Base-by-base conservation (phyloP, 2,797 vertebrate species). In the Enteromius viviparus region DNA sequence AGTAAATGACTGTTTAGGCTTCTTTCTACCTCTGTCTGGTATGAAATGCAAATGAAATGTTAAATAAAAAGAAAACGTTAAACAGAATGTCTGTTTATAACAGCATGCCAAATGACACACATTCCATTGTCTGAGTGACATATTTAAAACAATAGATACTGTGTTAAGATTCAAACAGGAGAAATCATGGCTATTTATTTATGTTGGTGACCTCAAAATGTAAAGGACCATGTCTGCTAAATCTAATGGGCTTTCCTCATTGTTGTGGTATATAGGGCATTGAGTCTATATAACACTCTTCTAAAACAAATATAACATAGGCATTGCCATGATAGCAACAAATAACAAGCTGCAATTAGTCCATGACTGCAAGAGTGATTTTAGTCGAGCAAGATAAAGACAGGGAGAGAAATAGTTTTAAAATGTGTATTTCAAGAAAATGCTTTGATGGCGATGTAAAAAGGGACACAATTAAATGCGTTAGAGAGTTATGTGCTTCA, bases 261-360 rank as follows among this genome's bases (percentile, higher is more conserved):
- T 82, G 42, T 81, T 83, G 75, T 77, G 60, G 12, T 65, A 83
- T 86, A 74, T 80, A 69, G 65, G 66, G 1, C 29, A 75, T 19
- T 40, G 32, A 69, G 45, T 70, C 74, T 81, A 51, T 81, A 51
- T 49, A 71, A 81, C 76, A 53, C 14, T n/a, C 66, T 60, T 42
- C 60, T 70, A 70, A n/a, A 45, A 68, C 19, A 81, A 72, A 66
- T 9, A 45, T 34, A 10, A 32, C n/a, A 60, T 26, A 80, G 12
- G 15, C 29, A 55, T 78, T 49, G 37, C 72, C 32, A 53, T 55
- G 32, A 47, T 53, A 51, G 45, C 29, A 88, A 80, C 65, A 82
- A 81, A 81, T 71, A 87, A 84, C 75, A 79, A 78, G 78, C 75
- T 82, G 84, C 79, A 88, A 86, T 87, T 85, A 85, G 53, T 82